Evolutionary conservation across 2,113 vertebrate species (phyloP), one percentile per base, ranked within the genome.

Genomic region (Menura novaehollandiae): DNA sequence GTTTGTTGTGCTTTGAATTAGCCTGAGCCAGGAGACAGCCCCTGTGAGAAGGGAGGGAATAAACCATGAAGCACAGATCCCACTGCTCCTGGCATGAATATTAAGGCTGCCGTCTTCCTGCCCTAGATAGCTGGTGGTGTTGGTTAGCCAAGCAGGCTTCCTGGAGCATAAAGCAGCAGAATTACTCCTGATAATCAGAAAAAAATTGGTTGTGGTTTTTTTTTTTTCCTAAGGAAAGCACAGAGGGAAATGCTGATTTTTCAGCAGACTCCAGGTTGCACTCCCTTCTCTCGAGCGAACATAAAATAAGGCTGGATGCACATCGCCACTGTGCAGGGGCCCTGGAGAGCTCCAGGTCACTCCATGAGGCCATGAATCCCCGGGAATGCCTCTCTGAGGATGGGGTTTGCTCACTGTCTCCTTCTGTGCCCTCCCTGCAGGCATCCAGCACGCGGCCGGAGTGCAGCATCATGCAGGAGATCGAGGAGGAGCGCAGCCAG

Each of bases 381-480:
- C 53, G 56, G 33, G 39, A 76, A 22, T 0, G 0, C 16, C 14
- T 47, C 46, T 15, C 64, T 47, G 35, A 44, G 55, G 16, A 13
- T 2, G 37, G 49, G 12, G 3, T 85, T 41, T 74, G 13, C 83
- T 97, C 20, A 94, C 63, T 81, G 22, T 95, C 1, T 37, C 68
- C 83, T 26, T 64, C 43, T 91, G 66, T 92, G 11, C 41, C 24
- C 16, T 81, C 51, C 64, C 73, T 91, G 88, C 81, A 98, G 97
- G 96, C 47, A 4, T 93, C 76, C 39, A 91, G 95, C 68, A 95
- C 27, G 0, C 46, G 32, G 8, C 92, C 93, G 0, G 97, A 95
- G 46, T 98, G 97, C 47, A 92, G 46, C 84, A 95, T 97, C 82
- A 93, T 96, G 92, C 73, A 60, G 87, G 78, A 85, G 78, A 95